Base-by-base conservation (phyloP, 2,113 vertebrate genomes). In the Plecturocebus donacophilus region DNA sequence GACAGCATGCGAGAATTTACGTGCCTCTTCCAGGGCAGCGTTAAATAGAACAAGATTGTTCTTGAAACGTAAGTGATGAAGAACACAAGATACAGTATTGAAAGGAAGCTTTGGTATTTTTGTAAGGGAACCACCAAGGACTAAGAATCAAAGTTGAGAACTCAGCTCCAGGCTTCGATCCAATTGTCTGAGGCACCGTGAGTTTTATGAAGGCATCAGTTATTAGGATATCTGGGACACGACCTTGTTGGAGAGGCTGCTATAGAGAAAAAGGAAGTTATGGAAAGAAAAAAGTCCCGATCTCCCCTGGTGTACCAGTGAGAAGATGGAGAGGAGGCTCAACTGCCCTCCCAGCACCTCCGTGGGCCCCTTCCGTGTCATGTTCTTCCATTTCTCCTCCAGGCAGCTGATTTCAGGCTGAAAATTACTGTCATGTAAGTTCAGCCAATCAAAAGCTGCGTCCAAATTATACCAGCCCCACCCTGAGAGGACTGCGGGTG, bases 391-490 rank as follows among this genome's bases (percentile, higher is more conserved):
- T 97, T 81, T 97, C 95, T 97, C 96, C 89, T 87, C 91, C 96
- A 95, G 95, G 90, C 83, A 94, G 90, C 76, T 96, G 97, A 68
- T 90, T 95, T 96, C 96, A 97, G 93, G 88, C 93, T 97, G 97
- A 97, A 94, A 97, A 97, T 97, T 96, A 98, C 87, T 64, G 80
- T 98, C 97, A 76, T 81, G 75, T 73, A 95, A 98, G 91, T 96
- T 98, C 98, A 98, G 98, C 97, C 97, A 97, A 97, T 93, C 87
- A 86, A 61, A 97, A 94, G 96, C 94, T 76, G 32, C 94, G 95
- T 98, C 98, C 98, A 98, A 98, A 96, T 97, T 92, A 93, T 97
- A 95, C 94, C 0, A 1, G 82, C 97, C 93, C 97, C 98, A 98
- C 98, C 98, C 98, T 93, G 95, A 93, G 97, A 97, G 95, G 95